A percentile compares a stretch with the other conserved stretches of the same genome.
Conservation (phyloP, 2,888 invertebrate genomes). For the Allygus modestus region DNA sequence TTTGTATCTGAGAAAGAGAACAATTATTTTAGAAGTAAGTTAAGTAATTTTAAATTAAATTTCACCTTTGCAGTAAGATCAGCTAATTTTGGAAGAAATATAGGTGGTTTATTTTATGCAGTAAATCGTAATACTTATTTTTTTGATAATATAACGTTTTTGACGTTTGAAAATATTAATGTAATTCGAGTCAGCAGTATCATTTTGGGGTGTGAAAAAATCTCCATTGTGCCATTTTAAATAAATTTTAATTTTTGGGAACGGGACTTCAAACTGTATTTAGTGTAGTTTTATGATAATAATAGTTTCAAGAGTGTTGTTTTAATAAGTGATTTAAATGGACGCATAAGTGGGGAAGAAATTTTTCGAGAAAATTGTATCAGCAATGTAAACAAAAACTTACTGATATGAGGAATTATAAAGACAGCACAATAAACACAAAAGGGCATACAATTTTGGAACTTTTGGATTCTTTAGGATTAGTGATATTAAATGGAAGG, state of each 20-base stretch:
- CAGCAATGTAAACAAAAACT: background rate
- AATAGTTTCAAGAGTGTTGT: background rate
- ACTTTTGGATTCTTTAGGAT: too few relatives aligned
- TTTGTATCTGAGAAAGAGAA: slow-evolving; percentile 18
- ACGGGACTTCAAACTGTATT: background rate
- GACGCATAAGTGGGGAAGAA: background rate
- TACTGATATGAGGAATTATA: slow-evolving; percentile 17
- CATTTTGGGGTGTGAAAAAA: background rate
- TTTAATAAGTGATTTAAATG: slow-evolving; percentile 45
- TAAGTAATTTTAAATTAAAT: background rate
- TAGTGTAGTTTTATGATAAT: background rate
- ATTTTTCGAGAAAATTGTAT: background rate
- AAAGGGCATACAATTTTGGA: too few relatives aligned
- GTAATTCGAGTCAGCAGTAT: background rate
- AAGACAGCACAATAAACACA: too few relatives aligned
- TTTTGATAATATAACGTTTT: background rate
- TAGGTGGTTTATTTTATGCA: slow-evolving; percentile 6
- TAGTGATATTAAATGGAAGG: slow-evolving; percentile 63
- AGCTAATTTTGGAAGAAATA: slow-evolving; percentile 27
- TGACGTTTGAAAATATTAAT: background rate
- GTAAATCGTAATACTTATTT: background rate
- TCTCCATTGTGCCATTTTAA: slow-evolving; percentile 21
- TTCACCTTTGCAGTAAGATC: background rate
- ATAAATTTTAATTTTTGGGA: slow-evolving; percentile 38
- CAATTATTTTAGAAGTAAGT: background rate